Evolutionary conservation across 1,140 invertebrate genomes (phyloP), one percentile per base, ranked within the genome.

Genomic region (Ericerus pela): DNA sequence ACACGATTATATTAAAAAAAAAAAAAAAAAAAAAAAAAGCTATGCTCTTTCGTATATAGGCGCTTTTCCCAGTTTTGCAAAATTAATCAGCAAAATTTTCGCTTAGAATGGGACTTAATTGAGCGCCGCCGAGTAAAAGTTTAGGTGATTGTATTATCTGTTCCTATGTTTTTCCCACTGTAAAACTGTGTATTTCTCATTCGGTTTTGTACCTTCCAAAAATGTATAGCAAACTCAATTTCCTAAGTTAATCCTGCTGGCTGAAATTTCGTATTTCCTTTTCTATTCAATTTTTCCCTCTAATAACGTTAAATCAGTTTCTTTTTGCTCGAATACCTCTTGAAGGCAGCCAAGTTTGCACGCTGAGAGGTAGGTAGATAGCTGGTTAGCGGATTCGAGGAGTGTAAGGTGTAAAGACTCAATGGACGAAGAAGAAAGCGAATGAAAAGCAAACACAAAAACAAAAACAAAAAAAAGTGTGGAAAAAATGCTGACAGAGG

Each of bases 261-360:
- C 41, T 47, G 41, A 47, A 47, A 47, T 47, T 47, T 47, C 41
- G 41, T 47, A 47, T 47, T 47, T 47, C 41, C 41, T 47, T 47
- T 47, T 47, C 16, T 47, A 47, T 47, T 47, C 41, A 47, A 24
- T 47, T 47, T 47, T n/a, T n/a, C n/a, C n/a, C 41, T 24, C 41
- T 47, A 47, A 47, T 47, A 47, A 10, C 26, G 26, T 47, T 47
- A 47, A 47, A 47, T 47, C 41, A 18, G 41, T 47, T 47, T 47
- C 41, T 24, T 47, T 47, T 47, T 47, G 41, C 41, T 47, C 26
- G 41, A 47, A 47, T 47, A 47, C 41, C 41, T 47, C 41, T 47
- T 47, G 41, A 47, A 47, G 26, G 26, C 16, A 24, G 41, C 16
- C 18, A 24, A 47, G n/a, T n/a, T n/a, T n/a, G n/a, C n/a, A n/a